Evolutionary conservation across 2,797 vertebrate genomes (phyloP).

Genomic region (Semaprochilodus insignis): DNA sequence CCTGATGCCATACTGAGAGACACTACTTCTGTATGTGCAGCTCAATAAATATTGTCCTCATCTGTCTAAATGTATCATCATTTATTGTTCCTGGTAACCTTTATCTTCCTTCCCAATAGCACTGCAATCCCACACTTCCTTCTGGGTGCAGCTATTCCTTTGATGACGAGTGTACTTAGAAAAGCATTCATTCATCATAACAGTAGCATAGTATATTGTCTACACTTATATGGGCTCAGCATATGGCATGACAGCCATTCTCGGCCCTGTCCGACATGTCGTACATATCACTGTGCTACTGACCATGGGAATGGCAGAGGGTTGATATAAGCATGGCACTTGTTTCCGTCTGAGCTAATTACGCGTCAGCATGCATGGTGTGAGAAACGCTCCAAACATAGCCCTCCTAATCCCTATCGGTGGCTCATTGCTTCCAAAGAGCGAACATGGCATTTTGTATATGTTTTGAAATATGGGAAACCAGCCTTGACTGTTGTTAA

Average conservation of each 20-base stretch:
- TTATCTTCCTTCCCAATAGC: too few species aligned
- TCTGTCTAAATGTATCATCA: too few species aligned
- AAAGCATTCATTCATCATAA: too few species aligned
- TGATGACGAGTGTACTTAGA: too few species aligned
- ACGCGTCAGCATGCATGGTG: constrained; percentile 1
- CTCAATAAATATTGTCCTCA: too few species aligned
- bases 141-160: too few species aligned
- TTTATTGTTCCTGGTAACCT: too few species aligned
- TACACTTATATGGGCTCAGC: background rate
- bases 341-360: constrained; percentile 16
- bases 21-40: too few species aligned
- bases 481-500: constrained; percentile 32
- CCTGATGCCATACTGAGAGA: too few species aligned
- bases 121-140: too few species aligned
- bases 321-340: background rate
- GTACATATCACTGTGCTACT: background rate
- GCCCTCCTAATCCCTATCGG: background rate
- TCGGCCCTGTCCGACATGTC: background rate
- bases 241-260: background rate
- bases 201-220: background rate
- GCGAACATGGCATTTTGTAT: constrained; percentile 37
- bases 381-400: constrained; percentile 19
- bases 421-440: background rate
- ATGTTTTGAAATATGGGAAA: constrained; percentile 41
- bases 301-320: background rate